Evolutionary conservation across 1,140 invertebrate genomes (phyloP).

Genomic region (Lepidurus packardi): DNA sequence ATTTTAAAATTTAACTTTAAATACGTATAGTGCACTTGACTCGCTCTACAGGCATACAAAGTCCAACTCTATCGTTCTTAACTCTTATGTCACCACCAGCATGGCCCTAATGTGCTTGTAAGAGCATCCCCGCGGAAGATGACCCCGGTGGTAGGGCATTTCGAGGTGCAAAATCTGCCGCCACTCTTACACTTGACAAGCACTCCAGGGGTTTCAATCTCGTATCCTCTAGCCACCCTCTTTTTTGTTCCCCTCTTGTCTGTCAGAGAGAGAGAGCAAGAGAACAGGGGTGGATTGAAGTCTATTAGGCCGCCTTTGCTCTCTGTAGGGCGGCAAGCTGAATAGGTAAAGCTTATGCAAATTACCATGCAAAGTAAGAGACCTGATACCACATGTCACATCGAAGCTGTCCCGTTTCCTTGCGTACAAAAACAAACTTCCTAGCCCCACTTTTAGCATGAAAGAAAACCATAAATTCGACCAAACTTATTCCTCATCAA

Average conservation of each 20-base stretch:
- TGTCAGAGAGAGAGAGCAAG: not conserved
- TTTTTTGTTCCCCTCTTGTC: constrained; percentile 1
- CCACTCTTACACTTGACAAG: constrained; percentile 14
- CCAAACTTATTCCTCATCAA: not conserved
- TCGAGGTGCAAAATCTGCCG: constrained; percentile 13
- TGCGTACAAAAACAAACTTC: constrained; percentile 2
- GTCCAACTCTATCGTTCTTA: not conserved
- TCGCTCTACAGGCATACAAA: not conserved
- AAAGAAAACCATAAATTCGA: constrained; percentile 1
- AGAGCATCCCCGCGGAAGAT: constrained; percentile 10
- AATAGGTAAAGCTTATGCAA: constrained; percentile 19
- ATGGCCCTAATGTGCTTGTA: constrained; percentile 5
- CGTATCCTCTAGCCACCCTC: constrained; percentile 1
- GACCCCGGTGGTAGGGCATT: not conserved
- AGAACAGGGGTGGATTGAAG: not conserved
- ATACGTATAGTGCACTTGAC: not conserved
- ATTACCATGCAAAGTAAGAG: constrained; percentile 1
- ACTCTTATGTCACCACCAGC: not conserved
- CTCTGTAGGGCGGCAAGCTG: constrained; percentile 1
- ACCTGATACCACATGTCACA: constrained; percentile 3
- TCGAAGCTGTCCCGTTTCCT: not conserved
- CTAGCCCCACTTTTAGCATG: not conserved
- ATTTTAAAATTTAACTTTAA: constrained; percentile 7
- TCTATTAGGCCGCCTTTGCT: constrained; percentile 17
- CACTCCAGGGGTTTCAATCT: constrained; percentile 15